Evolutionary conservation across 2,797 vertebrate genomes (phyloP), one percentile per base, ranked within the genome.

Genomic region (Pantherophis vulpinus): DNA sequence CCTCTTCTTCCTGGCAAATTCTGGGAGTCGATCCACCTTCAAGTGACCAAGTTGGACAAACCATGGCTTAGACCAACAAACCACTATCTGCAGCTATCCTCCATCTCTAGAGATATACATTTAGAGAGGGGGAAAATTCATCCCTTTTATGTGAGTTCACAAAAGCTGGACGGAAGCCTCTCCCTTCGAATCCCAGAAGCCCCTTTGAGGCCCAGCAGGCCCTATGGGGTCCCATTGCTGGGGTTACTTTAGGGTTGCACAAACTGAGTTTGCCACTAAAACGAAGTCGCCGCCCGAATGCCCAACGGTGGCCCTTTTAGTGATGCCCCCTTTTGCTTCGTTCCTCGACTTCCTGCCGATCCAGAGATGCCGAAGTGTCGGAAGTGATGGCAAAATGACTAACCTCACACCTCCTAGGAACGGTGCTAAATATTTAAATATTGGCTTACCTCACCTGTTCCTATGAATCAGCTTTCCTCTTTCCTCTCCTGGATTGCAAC

Each of bases 131-230:
- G n/a, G 6, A 0, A 16, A 6, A 7, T 63, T 0, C 13, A 5
- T 2, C 66, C n/a, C 13, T 70, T 70, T 16, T 10, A 18, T 1
- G 37, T 2, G 37, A 16, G 16, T 20, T 9, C 32, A 20, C 32
- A 37, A 37, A 74, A 4, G 1, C 8, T 14, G 0, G 2, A 14
- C 1, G 0, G 14, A 9, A 18, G 5, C 7, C 0, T 2, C 66
- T 2, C n/a, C 1, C 7, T 23, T 10, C 0, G 1, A 2, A 42
- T 42, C 18, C 18, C 70, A 42, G 16, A 2, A 9, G 2, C 16
- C 70, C 16, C 70, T 18, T 9, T 20, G 70, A 20, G n/a, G 66
- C 20, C 14, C 16, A 37, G 18, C 32, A 20, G 18, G 16, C 8
- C 3, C 0, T 42, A 32, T 42, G 18, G 37, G 10, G 32, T 42